Percentiles rank a stretch among this genome's conserved stretches.
Evolutionary conservation across 64 coral and sea anemone species (phyloP).

Genomic region (Dendronephthya gigantea): DNA sequence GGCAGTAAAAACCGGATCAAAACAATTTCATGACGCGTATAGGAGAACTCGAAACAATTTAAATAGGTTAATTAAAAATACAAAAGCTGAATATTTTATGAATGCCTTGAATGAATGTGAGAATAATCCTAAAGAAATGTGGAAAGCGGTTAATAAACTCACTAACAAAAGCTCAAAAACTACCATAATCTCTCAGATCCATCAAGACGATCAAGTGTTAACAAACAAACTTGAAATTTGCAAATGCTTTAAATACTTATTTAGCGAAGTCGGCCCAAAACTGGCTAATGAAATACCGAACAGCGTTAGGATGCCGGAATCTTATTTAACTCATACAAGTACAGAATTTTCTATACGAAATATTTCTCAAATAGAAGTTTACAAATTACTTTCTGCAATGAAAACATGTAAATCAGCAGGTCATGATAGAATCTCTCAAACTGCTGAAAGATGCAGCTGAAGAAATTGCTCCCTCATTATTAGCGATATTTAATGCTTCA

Average conservation of each 20-base stretch:
- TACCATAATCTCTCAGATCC: constrained; percentile 32
- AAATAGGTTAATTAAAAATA: too few species aligned
- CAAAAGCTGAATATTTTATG: too few species aligned
- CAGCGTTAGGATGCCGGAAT: constrained; percentile 28
- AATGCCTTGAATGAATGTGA: too few species aligned
- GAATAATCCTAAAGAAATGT: too few species aligned
- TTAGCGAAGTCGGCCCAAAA: constrained; percentile 27
- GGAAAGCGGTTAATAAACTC: too few species aligned
- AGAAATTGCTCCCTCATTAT: background rate
- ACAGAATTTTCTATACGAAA: too few species aligned
- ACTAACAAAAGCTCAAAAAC: constrained; percentile 33
- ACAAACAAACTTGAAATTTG: constrained; percentile 29
- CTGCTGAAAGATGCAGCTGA: constrained; percentile 11
- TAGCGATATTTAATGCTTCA: too few species aligned
- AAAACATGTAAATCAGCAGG: constrained; percentile 1
- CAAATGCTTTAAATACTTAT: constrained; percentile 21
- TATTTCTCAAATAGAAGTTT: too few species aligned
- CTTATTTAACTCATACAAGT: constrained; percentile 34
- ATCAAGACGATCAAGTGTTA: constrained; percentile 26
- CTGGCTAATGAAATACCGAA: constrained; percentile 32
- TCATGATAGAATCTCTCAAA: constrained; percentile 19
- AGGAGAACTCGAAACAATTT: too few species aligned
- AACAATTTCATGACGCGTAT: too few species aligned
- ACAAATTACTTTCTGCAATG: too few species aligned
- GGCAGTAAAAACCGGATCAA: too few species aligned